Conservation (phyloP, 2,797 vertebrate species). For the Choloepus didactylus region DNA sequence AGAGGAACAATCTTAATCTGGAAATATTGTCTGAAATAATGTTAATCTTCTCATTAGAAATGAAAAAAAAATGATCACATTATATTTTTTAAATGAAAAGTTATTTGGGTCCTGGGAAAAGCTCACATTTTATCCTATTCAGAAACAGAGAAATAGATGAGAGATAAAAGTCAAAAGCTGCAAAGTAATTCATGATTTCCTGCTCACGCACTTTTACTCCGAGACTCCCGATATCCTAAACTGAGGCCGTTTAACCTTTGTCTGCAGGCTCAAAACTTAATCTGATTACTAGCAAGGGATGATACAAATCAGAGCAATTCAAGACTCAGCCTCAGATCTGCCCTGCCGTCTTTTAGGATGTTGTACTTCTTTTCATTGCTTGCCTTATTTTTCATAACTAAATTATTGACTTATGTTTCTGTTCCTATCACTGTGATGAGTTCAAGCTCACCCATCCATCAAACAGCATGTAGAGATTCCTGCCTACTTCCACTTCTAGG, state of each 20-base stretch:
- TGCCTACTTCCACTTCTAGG: neutral
- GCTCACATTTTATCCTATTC: neutral
- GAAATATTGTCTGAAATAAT: neutral
- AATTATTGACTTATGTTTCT: neutral
- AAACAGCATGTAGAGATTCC: fast-evolving
- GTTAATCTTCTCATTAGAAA: conserved; percentile 27
- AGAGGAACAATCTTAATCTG: neutral
- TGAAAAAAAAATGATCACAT: neutral
- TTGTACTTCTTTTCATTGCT: neutral
- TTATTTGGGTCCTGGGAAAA: neutral
- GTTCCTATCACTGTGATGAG: neutral
- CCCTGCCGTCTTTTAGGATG: neutral
- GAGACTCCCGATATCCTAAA: neutral
- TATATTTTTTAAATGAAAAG: neutral
- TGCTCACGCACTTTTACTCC: neutral
- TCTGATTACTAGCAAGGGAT: neutral
- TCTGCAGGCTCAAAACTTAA: neutral
- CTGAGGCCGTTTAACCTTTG: neutral
- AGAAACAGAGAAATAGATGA: neutral
- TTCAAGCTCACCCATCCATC: neutral
- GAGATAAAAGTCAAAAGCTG: neutral
- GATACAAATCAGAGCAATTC: neutral
- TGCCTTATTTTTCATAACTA: neutral
- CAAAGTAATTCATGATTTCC: neutral
- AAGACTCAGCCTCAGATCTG: neutral